Evolutionary conservation across 2,888 invertebrate species (phyloP), one percentile per base, ranked within the genome.

Genomic region (Micoletzkya japonica): DNA sequence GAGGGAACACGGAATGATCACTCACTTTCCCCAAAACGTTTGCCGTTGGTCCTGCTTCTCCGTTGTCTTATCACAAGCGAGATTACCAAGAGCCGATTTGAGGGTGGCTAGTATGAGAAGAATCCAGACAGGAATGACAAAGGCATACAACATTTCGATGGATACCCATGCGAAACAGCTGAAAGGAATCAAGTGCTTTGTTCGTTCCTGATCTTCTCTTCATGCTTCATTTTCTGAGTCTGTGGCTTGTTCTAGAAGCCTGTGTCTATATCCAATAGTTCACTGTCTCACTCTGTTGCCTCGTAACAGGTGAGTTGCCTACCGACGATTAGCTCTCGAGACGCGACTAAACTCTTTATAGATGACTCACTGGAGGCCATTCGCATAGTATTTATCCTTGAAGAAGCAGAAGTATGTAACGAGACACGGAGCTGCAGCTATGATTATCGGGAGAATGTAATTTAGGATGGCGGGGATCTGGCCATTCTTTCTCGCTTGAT

Each of bases 141-240:
- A 79, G 2, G 75, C 79, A 73, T 76, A 79, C 37, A 79, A 60
- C 74, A 74, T 75, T 39, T 76, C 76, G 10, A 70, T 66, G 20
- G 77, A 75, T 10, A 76, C 69, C 14, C 69, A 64, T 14, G 73
- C 79, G 58, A 76, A 77, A 37, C 79, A 79, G 36, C 79, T 79
- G 71, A 67, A 72, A 32, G 26, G 49, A 44, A 32, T 44, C 14
- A 44, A 14, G 44, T 14, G 14, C 14, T 14, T 44, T 44, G 20
- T 44, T 44, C 10, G 20, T n/a, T 4, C n/a, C n/a, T n/a, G n/a
- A n/a, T n/a, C n/a, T n/a, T n/a, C n/a, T 44, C 10, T 44, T n/a
- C n/a, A n/a, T n/a, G n/a, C n/a, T n/a, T n/a, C n/a, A n/a, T n/a
- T n/a, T n/a, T n/a, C n/a, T n/a, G n/a, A n/a, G n/a, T n/a, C n/a